Evolutionary conservation across 2,797 vertebrate species (phyloP).

Genomic region (Tadarida brasiliensis): DNA sequence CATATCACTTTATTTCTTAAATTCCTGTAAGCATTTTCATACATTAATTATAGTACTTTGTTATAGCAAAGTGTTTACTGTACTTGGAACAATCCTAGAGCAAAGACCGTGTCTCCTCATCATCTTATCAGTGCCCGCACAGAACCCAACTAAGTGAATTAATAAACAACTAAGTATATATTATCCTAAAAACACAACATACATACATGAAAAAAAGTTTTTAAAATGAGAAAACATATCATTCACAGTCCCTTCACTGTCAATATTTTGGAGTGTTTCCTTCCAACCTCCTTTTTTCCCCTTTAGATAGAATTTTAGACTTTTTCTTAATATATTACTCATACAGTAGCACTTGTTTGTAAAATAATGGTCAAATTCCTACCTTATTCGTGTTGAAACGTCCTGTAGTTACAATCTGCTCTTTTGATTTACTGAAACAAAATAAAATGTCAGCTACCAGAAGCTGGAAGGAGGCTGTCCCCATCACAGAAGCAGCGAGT

Average conservation of each 20-base stretch:
- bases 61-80: background rate
- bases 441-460: background rate
- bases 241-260: background rate
- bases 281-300: background rate
- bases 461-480: background rate
- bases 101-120: background rate
- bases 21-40: background rate
- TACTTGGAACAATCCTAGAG: background rate
- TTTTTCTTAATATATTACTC: background rate
- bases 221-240: background rate
- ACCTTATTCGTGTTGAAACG: background rate
- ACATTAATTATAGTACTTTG: background rate
- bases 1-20: background rate
- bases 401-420: background rate
- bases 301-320: background rate
- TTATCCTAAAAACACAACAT: background rate
- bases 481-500: background rate
- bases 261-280: background rate
- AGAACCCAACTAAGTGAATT: background rate
- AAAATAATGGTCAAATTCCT: background rate
- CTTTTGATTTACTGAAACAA: conserved; percentile 26
- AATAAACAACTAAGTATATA: background rate
- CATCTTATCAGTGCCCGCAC: background rate
- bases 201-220: background rate
- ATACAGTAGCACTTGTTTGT: background rate